These are phyloP conservation scores for Branchellion lobata DNA, from an alignment of 2,888 invertebrate genomes.

Conservation along the genomic window DNA sequence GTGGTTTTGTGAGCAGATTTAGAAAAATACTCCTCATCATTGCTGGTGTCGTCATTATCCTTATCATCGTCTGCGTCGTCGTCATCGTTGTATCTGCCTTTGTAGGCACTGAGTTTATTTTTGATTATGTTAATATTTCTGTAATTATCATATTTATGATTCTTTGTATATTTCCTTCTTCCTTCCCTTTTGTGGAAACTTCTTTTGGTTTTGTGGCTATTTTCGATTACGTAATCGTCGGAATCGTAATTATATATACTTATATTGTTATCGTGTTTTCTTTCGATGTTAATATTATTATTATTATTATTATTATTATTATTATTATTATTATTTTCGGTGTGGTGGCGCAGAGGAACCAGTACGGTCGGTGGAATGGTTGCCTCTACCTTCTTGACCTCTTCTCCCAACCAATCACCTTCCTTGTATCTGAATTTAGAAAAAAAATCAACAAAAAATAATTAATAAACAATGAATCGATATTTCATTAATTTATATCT, in stretches of 20 bases:
- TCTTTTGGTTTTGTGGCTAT: too few species aligned
- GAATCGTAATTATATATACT: neutral
- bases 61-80: constrained; percentile 5
- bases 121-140: neutral
- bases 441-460: too few species aligned
- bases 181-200: neutral
- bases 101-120: neutral
- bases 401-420: constrained; percentile 9
- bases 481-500: neutral
- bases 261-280: neutral
- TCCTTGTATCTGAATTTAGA: neutral
- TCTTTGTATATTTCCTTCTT: neutral
- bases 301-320: neutral
- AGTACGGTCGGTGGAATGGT: neutral
- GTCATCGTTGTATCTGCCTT: neutral
- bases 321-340: neutral
- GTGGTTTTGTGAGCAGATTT: too few species aligned
- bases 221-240: too few species aligned
- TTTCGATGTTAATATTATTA: neutral
- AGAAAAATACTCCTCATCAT: too few species aligned
- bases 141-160: neutral
- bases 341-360: neutral
- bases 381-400: neutral
- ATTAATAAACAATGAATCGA: neutral
- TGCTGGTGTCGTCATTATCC: too few species aligned